A percentile compares a stretch with the other conserved stretches of the same genome.
These are phyloP conservation scores for Circaetus gallicus DNA, from an alignment of 2,113 vertebrate species.

Conservation along the genomic window DNA sequence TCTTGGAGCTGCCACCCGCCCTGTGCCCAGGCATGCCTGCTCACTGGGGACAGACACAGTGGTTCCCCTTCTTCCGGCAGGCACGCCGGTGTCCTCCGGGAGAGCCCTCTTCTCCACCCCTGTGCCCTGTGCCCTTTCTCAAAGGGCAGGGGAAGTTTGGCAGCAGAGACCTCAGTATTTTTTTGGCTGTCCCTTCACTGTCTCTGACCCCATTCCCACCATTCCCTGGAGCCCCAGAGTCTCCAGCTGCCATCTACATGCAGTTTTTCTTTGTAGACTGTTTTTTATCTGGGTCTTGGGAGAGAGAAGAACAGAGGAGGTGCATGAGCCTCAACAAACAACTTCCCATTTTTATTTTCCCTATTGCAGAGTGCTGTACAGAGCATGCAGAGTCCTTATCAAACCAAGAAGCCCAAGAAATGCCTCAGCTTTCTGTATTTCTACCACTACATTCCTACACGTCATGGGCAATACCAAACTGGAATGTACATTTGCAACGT, in stretches of 20 bases:
- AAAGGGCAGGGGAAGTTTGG: background rate
- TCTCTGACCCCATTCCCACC: constrained; percentile 15
- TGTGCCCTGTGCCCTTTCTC: background rate
- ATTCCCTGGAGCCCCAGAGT: background rate
- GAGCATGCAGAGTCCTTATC: background rate
- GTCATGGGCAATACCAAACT: background rate
- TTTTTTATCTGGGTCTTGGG: background rate
- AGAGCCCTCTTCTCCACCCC: background rate
- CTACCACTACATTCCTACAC: background rate
- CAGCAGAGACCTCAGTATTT: background rate
- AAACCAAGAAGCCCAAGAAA: background rate
- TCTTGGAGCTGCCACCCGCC: background rate
- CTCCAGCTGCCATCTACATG: background rate
- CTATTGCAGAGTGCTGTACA: background rate
- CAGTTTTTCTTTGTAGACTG: background rate
- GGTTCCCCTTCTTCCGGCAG: background rate
- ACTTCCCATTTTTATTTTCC: background rate
- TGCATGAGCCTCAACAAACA: background rate
- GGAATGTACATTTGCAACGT: fast-evolving
- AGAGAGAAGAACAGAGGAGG: background rate
- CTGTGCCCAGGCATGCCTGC: background rate
- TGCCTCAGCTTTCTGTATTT: background rate
- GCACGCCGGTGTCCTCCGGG: background rate
- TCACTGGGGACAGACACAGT: fast-evolving
- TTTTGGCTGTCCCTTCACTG: background rate